These are phyloP conservation scores for Aphrophora alni DNA, from an alignment of 2,888 invertebrate species.

Conservation along the genomic window DNA sequence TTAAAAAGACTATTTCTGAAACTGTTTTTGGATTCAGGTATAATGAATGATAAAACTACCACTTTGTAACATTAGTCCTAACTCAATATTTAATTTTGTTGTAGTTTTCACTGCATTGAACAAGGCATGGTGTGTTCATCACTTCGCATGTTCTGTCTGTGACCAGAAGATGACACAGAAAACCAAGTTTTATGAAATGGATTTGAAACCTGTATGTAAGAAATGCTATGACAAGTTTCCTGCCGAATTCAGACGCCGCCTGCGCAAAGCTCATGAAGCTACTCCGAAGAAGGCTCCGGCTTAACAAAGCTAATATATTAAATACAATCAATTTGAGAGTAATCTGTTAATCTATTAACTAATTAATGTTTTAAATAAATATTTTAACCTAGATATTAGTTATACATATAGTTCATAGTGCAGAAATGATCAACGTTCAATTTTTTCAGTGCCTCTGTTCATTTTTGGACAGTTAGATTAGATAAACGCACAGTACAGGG, in stretches of 20 bases:
- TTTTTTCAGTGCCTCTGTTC: background rate
- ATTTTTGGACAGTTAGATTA: background rate
- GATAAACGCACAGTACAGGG: background rate
- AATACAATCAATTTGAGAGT: background rate
- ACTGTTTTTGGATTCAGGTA: too few species aligned
- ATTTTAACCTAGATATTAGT: background rate
- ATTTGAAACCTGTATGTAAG: slow-evolving; percentile 97
- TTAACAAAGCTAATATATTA: background rate
- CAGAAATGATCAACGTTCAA: too few species aligned
- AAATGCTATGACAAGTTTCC: slow-evolving; percentile 98
- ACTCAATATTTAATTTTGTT: slow-evolving; percentile 51
- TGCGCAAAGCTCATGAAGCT: slow-evolving; percentile 88
- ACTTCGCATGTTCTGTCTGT: slow-evolving; percentile 97
- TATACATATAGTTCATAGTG: background rate
- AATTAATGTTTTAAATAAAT: background rate
- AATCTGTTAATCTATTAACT: background rate
- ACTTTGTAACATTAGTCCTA: too few species aligned
- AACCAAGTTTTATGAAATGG: slow-evolving; percentile 99
- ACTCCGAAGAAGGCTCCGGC: slow-evolving; percentile 57
- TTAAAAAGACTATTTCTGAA: too few species aligned
- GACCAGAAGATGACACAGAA: slow-evolving; percentile 96
- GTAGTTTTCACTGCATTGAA: slow-evolving; percentile 96
- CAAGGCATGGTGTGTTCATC: slow-evolving; percentile 99
- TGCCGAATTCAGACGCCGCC: slow-evolving; percentile 86
- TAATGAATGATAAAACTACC: too few species aligned